phyloP scores from a whole-genome alignment of 2,888 invertebrate genomes.

The Aleiodes alternator region DNA sequence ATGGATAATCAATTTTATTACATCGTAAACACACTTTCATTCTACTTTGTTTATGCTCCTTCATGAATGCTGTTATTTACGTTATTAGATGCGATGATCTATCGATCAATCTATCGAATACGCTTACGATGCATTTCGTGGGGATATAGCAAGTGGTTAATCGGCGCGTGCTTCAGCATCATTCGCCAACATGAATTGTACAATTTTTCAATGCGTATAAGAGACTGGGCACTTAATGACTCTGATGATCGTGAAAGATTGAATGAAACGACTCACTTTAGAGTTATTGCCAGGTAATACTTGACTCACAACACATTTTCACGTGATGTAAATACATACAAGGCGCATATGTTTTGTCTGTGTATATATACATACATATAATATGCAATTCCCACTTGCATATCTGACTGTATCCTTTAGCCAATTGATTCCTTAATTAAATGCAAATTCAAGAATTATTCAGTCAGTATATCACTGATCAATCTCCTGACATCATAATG shows the following conservation, averaged over 20 bases:
- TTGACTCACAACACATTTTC: slow-evolving; percentile 1
- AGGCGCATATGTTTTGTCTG: too few species aligned
- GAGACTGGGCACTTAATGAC: slow-evolving; percentile 52
- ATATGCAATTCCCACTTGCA: slow-evolving; percentile 1
- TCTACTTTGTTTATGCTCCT: not conserved
- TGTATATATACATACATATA: not conserved
- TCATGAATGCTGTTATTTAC: not conserved
- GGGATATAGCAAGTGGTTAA: slow-evolving; percentile 26
- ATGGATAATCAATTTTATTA: slow-evolving; percentile 22
- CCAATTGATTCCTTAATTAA: slow-evolving; percentile 37
- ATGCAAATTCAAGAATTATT: slow-evolving; percentile 38
- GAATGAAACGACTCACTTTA: slow-evolving; percentile 54
- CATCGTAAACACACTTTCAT: slow-evolving; percentile 18
- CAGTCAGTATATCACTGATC: slow-evolving; percentile 12
- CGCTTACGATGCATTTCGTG: not conserved
- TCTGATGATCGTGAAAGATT: slow-evolving; percentile 55
- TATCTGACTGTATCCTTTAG: slow-evolving; percentile 10
- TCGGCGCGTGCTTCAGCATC: slow-evolving; percentile 49
- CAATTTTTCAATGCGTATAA: slow-evolving; percentile 52
- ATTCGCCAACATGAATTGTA: slow-evolving; percentile 50
- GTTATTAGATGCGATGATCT: slow-evolving; percentile 31
- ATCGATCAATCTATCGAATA: slow-evolving; percentile 20
- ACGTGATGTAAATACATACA: not conserved
- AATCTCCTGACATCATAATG: slow-evolving; percentile 33
- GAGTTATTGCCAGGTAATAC: slow-evolving; percentile 50